Percentiles rank a stretch among this genome's conserved stretches.
Evolutionary conservation across 2,888 invertebrate species (phyloP).

Genomic region (Steromphala cineraria): DNA sequence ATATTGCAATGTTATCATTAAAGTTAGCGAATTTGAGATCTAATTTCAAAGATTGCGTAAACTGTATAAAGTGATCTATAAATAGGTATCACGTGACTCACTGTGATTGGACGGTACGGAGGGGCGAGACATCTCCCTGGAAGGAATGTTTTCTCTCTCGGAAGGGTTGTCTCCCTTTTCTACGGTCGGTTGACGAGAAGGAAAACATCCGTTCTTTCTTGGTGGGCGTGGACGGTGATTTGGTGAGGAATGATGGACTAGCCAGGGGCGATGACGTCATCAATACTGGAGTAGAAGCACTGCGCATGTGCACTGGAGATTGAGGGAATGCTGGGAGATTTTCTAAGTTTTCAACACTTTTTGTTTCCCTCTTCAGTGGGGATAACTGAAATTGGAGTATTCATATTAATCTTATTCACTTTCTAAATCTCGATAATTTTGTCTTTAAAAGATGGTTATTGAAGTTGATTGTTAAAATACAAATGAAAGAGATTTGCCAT

Average conservation of each 20-base stretch:
- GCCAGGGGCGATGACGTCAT: constrained; percentile 5
- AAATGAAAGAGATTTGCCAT: too few species aligned
- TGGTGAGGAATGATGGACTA: not conserved
- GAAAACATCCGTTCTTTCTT: constrained; percentile 18
- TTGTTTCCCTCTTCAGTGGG: constrained; percentile 13
- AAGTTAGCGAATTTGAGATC: too few species aligned
- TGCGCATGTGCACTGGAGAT: not conserved
- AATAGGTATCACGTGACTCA: too few species aligned
- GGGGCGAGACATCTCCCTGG: not conserved
- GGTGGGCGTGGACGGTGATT: constrained; percentile 15
- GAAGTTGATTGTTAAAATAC: too few species aligned
- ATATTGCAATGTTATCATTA: too few species aligned
- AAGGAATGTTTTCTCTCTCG: not conserved
- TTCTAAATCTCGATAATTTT: too few species aligned
- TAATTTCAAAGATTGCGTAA: too few species aligned
- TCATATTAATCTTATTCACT: too few species aligned
- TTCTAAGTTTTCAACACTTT: constrained; percentile 20
- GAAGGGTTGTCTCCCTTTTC: not conserved
- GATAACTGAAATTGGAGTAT: not conserved
- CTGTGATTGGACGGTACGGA: too few species aligned
- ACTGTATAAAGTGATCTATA: too few species aligned
- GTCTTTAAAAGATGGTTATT: too few species aligned
- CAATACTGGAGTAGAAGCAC: constrained; percentile 19
- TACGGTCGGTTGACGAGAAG: not conserved
- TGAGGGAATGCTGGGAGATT: constrained; percentile 6